phyloP scores from a whole-genome alignment of 1,140 invertebrate genomes.

The Andricus grossulariae region DNA sequence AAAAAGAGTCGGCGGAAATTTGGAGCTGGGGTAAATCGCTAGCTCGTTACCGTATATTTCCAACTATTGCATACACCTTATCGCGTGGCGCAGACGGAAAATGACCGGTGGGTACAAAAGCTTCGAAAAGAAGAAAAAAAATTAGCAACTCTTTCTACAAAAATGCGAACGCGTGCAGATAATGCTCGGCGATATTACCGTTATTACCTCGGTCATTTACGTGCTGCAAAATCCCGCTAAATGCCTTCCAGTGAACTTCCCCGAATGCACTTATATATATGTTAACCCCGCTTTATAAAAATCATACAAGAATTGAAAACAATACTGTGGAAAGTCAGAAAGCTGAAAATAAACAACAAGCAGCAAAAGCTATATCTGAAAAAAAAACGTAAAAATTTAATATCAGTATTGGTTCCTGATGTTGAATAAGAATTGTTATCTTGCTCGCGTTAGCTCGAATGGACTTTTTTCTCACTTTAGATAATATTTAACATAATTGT shows the following conservation, averaged over 20 bases:
- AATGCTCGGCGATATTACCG: slow-evolving; percentile 67
- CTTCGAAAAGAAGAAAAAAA: slow-evolving; percentile 33
- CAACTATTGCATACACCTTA: slow-evolving; percentile 36
- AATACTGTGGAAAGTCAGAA: slow-evolving; percentile 4
- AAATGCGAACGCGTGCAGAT: slow-evolving; percentile 70
- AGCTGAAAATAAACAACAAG: background rate
- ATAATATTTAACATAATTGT: background rate
- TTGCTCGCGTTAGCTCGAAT: background rate
- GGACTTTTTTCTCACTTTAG: no score
- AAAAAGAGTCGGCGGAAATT: background rate
- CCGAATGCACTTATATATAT: slow-evolving; percentile 56
- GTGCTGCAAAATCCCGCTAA: slow-evolving; percentile 63
- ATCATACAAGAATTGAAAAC: slow-evolving; percentile 31
- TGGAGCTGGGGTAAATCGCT: no score
- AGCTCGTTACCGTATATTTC: background rate
- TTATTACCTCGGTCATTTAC: slow-evolving; percentile 69
- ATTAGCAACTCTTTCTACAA: slow-evolving; percentile 53
- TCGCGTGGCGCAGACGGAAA: slow-evolving; percentile 49
- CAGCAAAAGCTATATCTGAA: background rate
- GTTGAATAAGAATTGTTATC: background rate
- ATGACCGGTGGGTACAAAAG: slow-evolving; percentile 24
- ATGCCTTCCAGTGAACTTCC: slow-evolving; percentile 61
- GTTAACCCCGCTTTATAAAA: slow-evolving; percentile 7
- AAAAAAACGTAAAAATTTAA: no score
- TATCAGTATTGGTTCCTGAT: background rate